Base-by-base conservation (phyloP, 2,888 invertebrate species). In the Pseudeuparius sepicola region DNA sequence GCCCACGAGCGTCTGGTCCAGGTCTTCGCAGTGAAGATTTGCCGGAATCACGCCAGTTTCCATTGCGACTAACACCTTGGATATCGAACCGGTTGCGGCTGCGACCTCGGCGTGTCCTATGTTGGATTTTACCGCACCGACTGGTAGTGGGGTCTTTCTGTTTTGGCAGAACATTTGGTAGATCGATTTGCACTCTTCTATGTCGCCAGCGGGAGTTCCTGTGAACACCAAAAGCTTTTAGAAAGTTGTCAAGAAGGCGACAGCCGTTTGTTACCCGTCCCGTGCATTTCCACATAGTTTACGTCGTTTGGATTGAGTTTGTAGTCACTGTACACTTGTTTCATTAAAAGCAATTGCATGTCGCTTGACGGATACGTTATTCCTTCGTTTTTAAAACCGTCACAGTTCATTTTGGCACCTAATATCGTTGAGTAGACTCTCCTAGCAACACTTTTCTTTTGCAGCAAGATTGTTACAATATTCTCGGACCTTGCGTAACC, bases 401-500 rank as follows among this genome's bases (percentile, higher is more conserved):
- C 58, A 24, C 54, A 50, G 33, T 59, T 59, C 4, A 49, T 50
- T 46, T 54, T 56, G 6, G 52, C 51, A 14, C 46, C 27, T 27
- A n/a, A 16, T 4, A 37, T 13, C 14, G 37, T 26, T 2, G 36
- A 34, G 9, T 41, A 37, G 6, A 46, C 24, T 12, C 49, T 25
- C 34, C 58, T 62, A 2, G 70, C 65, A 34, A 56, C 52, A 29
- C 56, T 54, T 3, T 57, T 70, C 46, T 75, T 81, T 57, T 89
- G 87, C 13, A 89, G 54, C 49, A 78, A 75, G 23, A 80, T 54
- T 0, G 77, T 75, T 3, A 72, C 73, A 3, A 87, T 65, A 0
- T 82, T 77, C 58, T 89, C 89, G n/a, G 85, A 78, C 6, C 88
- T 72, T 0, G 76, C 79, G 50, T 88, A 89, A 0, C 89, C 89